Evolutionary conservation across 2,888 invertebrate species (phyloP), one percentile per base, ranked within the genome.

Genomic region (Mythimna loreyi): DNA sequence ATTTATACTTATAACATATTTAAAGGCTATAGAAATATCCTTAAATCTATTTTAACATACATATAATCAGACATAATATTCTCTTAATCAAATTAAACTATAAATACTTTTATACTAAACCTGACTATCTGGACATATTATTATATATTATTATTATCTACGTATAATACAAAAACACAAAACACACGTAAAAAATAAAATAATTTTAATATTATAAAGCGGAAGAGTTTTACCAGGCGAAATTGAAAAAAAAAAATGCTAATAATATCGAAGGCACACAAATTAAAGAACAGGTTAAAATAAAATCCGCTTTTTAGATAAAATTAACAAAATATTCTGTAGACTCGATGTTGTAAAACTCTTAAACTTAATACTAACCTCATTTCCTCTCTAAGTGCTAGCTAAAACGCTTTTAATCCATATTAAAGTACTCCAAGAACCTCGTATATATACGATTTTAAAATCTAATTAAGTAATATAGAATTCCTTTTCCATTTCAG

Each of bases 391-490:
- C 23, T 73, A 56, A 56, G 25, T 62, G 59, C 59, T 36, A 43
- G 59, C 66, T 30, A 52, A 74, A 60, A 30, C 8, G 59, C 21
- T 47, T 62, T 63, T 76, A 69, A 74, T 70, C 36, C 49, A 55
- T 36, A 63, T 56, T 45, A 59, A 45, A 76, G 30, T 53, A 56
- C 49, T 61, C 30, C 21, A 30, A 40, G 50, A 60, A 11, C 45
- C 2, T 40, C 50, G 66, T 45, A 49, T 33, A 28, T 53, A 40
- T 33, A 75, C 23, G 33, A 40, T 47, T 45, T 69, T 59, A 47
- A 49, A 60, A 63, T 56, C 36, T 11, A 68, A 76, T 59, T 59
- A 58, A 23, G 4, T 36, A 50, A 56, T 63, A 55, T 45, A 23
- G 19, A 52, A 33, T 58, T 55, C 21, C 21, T 56, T 25, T 36